Percentiles rank a stretch among this genome's conserved stretches.
Conservation (phyloP, 1,140 invertebrate species). For the Capitella teleta region DNA sequence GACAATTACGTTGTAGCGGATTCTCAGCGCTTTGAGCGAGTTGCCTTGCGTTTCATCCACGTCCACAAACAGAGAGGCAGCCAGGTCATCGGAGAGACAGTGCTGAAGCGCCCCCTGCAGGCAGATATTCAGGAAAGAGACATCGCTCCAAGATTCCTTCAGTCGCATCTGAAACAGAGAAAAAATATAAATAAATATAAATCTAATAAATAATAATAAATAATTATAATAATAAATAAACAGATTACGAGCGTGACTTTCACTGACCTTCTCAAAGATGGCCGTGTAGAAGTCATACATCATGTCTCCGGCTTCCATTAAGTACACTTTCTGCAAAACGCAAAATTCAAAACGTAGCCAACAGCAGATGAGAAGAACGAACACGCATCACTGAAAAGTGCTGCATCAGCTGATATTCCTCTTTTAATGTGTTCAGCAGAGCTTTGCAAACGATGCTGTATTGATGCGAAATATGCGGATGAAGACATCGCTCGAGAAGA, state of each 20-base stretch:
- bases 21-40: no score
- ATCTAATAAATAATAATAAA: background rate
- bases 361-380: background rate
- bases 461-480: slow-evolving; percentile 23
- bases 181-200: background rate
- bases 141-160: slow-evolving; percentile 42
- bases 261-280: slow-evolving; percentile 48
- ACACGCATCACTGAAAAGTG: slow-evolving; percentile 33
- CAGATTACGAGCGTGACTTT: background rate
- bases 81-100: slow-evolving; percentile 44
- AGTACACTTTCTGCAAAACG: slow-evolving; percentile 42
- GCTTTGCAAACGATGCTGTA: slow-evolving; percentile 23
- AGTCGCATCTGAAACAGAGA: slow-evolving; percentile 26
- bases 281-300: slow-evolving; percentile 52
- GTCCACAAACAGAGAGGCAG: no score
- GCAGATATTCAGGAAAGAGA: slow-evolving; percentile 42
- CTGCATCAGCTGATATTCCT: slow-evolving; percentile 28
- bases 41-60: no score
- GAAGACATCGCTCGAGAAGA: slow-evolving; percentile 26
- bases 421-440: slow-evolving; percentile 29
- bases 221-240: background rate
- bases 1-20: no score
- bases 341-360: background rate
- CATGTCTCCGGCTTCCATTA: slow-evolving; percentile 53
- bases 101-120: slow-evolving; percentile 47